phyloP scores from a whole-genome alignment of 2,888 invertebrate species.

The Leptothorax acervorum region DNA sequence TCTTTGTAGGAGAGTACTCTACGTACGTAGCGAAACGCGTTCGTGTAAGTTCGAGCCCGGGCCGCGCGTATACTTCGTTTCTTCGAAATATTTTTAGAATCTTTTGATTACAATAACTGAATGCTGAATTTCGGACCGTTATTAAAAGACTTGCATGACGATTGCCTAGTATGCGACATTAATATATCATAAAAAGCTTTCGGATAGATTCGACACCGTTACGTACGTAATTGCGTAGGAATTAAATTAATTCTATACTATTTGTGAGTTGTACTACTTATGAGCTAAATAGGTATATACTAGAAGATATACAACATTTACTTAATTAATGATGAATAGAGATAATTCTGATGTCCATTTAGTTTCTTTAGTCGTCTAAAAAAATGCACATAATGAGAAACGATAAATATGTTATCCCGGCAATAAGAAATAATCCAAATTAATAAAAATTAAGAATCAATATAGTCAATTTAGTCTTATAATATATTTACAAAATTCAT shows the following conservation, averaged over 20 bases:
- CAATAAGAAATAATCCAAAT: background rate
- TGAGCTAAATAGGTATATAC: background rate
- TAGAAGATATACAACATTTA: conserved; percentile 1
- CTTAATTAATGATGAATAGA: background rate
- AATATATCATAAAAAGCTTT: background rate
- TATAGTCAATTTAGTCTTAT: background rate
- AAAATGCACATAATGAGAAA: background rate
- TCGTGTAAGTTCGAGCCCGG: conserved; percentile 20
- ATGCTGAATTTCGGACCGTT: background rate
- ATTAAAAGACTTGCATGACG: background rate
- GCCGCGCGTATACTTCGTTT: background rate
- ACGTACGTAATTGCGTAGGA: background rate
- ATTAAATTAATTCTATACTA: conserved; percentile 24
- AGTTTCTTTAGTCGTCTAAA: background rate
- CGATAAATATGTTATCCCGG: background rate
- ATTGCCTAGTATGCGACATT: background rate
- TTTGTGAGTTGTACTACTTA: background rate
- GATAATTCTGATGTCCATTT: background rate
- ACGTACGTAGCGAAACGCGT: conserved; percentile 35
- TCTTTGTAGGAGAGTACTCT: conserved; percentile 49
- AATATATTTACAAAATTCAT: background rate
- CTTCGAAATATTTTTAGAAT: background rate
- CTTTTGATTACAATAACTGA: background rate
- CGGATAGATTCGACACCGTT: conserved; percentile 2
- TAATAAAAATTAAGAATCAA: background rate